Evolutionary conservation across 1,140 invertebrate species (phyloP).

Genomic region (Conopomorpha cramerella): DNA sequence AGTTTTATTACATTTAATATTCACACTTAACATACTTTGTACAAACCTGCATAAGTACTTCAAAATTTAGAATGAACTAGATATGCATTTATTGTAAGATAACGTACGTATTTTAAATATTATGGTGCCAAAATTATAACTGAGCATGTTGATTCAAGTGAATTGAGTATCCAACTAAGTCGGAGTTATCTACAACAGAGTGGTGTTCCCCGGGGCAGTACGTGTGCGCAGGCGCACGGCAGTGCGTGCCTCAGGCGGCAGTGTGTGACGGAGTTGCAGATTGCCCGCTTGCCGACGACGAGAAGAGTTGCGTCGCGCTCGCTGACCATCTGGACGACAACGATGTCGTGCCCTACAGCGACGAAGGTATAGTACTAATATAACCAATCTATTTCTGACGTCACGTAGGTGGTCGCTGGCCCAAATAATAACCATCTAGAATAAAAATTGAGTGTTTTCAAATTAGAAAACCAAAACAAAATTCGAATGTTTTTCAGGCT

Average conservation of each 20-base stretch:
- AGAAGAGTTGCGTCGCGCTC: constrained; percentile 70
- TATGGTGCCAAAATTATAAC: too few relatives aligned
- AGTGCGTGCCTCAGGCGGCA: constrained; percentile 67
- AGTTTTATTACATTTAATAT: not conserved
- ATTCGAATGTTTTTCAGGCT: constrained; percentile 53
- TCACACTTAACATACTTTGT: not conserved
- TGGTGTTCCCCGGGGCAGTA: constrained; percentile 77
- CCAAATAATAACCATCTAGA: too few relatives aligned
- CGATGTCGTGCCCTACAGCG: constrained; percentile 62
- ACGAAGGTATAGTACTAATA: constrained; percentile 63
- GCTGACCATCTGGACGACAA: constrained; percentile 52
- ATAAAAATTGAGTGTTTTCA: too few relatives aligned
- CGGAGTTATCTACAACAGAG: too few relatives aligned
- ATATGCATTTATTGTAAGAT: too few relatives aligned
- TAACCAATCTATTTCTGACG: too few relatives aligned
- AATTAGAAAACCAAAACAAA: not conserved
- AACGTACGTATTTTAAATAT: too few relatives aligned
- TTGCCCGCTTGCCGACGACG: constrained; percentile 83
- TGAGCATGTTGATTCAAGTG: too few relatives aligned
- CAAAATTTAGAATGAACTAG: too few relatives aligned
- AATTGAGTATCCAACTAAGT: too few relatives aligned
- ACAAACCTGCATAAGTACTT: too few relatives aligned
- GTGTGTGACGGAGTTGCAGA: constrained; percentile 78
- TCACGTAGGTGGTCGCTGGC: too few relatives aligned
- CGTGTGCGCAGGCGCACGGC: constrained; percentile 72